These are phyloP conservation scores for Semicossyphus pulcher DNA, from an alignment of 2,113 vertebrate genomes.

Conservation along the genomic window DNA sequence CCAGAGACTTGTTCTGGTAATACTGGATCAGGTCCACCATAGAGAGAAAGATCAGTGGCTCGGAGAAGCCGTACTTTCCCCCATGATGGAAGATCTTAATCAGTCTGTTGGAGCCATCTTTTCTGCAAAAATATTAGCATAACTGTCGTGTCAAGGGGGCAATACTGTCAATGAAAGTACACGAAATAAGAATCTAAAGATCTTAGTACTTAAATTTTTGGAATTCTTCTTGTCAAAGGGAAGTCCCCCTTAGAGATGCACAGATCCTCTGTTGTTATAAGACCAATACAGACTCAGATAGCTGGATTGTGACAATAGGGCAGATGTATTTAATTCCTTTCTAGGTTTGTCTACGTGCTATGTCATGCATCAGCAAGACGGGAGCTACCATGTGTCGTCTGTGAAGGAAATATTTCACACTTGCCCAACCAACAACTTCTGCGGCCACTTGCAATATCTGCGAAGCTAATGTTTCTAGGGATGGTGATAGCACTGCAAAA, in stretches of 20 bases:
- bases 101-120: conserved; percentile 97
- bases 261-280: too few species aligned
- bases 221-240: not conserved
- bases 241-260: not conserved
- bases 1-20: conserved; percentile 94
- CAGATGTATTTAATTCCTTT: too few species aligned
- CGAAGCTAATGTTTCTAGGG: not conserved
- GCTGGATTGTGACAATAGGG: too few species aligned
- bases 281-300: too few species aligned
- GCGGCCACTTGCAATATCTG: not conserved
- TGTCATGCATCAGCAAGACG: not conserved
- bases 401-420: not conserved
- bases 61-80: conserved; percentile 96
- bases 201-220: not conserved
- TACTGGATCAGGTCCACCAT: conserved; percentile 96
- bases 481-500: not conserved
- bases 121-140: conserved; percentile 84
- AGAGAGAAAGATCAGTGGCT: conserved; percentile 94
- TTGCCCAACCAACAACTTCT: not conserved
- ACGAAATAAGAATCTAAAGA: not conserved
- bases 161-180: not conserved
- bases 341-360: not conserved
- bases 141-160: not conserved
- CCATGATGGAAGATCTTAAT: conserved; percentile 96
- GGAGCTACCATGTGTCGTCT: not conserved